Evolutionary conservation across 2,888 invertebrate genomes (phyloP), one percentile per base, ranked within the genome.

Genomic region (Pyrrhosoma nymphula): DNA sequence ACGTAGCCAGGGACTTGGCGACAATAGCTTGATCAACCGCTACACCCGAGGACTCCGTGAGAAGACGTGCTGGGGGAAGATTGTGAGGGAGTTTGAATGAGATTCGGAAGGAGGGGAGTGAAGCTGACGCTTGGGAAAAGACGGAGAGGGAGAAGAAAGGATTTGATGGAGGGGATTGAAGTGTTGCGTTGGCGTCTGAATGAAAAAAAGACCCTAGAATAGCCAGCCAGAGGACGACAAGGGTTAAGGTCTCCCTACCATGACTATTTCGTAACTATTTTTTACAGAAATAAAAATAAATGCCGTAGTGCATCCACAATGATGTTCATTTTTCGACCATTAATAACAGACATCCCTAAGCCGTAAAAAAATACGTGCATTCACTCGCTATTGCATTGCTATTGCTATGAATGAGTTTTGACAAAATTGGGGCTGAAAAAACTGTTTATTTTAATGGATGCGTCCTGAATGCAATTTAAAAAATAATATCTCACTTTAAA

Each of bases 11-110:
- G 18, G 35, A 82, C 35, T 35, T 35, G 35, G 35, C 30, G 82
- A 82, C 35, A 82, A 82, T 82, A 35, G 82, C 35, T 35, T 82
- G 82, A 82, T 82, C 30, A 82, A 82, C 82, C 82, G 35, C 82
- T 35, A n/a, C 82, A 82, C 35, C 82, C 82, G 35, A 69, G 23
- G 60, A 82, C 82, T 82, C 20, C 47, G 26, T n/a, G 35, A 82
- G 35, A 82, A 82, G 35, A 82, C 30, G 82, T 82, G 30, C 14
- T 47, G 60, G 16, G 6, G 14, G 35, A 35, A 26, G 82, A 82
- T 26, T 14, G 35, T 30, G 12, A 82, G 82, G 35, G 82, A 35
- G 35, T n/a, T 14, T 18, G 69, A 35, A 82, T 35, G 82, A 14
- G 16, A 26, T n/a, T 47, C 23, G 1, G 30, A 82, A 6, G 82